Base-by-base conservation (phyloP, 2,113 vertebrate genomes). In the Lycaon pictus region DNA sequence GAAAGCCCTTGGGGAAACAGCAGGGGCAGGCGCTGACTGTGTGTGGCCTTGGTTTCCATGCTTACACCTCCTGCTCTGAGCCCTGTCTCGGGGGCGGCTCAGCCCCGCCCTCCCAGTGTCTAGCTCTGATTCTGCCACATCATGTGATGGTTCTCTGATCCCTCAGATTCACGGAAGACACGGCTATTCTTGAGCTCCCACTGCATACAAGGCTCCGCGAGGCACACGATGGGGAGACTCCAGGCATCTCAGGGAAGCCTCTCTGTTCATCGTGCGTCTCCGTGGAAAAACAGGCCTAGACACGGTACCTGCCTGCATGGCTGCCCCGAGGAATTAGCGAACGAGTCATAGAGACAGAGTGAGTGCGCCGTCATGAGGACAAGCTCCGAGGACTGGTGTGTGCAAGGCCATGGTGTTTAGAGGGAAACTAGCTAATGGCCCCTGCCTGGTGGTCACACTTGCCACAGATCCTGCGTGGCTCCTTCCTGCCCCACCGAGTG, bases 21-120 rank as follows among this genome's bases (percentile, higher is more conserved):
- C 35, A 0, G 0, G 2, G 11, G 55, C 7, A 3, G 10, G 27
- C 0, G 0, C 22, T 20, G 11, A 11, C 0, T 5, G 19, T 0
- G 0, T 0, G 2, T 0, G 67, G 29, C n/a, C 53, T 32, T 25
- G 58, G 23, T 53, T 32, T 51, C 11, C 58, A 43, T 5, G 74
- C 56, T 22, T 8, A 10, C 4, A 43, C 5, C 65, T 3, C 27
- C 71, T 1, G 1, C 65, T 43, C 76, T 12, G 37, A 55, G 79
- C 16, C 35, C 71, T 3, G 1, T 37, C 76, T 17, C 43, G 8
- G 0, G 2, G 60, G n/a, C 1, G 9, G 74, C 48, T 82, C 27
- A 1, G 43, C 79, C 55, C 63, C 43, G 76, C 71, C 77, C 65
- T 65, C 43, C 2, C 23, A 23, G 35, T 0, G 2, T 20, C 87